A percentile compares a stretch with the other conserved stretches of the same genome.
Evolutionary conservation across 92 coral and sea anemone genomes (phyloP).

Genomic region (Zoanthus solanderi): DNA sequence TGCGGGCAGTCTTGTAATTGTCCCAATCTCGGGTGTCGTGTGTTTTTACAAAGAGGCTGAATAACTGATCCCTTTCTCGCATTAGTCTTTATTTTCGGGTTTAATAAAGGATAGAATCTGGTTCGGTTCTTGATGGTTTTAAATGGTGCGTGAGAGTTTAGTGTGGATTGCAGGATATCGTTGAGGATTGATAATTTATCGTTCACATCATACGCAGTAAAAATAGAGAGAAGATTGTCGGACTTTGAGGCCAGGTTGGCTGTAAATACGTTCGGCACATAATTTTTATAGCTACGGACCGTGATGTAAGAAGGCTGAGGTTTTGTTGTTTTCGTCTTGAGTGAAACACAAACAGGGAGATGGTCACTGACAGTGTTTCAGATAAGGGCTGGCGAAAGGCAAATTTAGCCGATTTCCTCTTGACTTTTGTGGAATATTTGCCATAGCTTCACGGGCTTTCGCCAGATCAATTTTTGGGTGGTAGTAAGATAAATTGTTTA

Average conservation of each 20-base stretch:
- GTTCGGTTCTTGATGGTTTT: slow-evolving; percentile 37
- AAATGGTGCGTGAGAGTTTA: slow-evolving; percentile 21
- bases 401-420: too few species aligned
- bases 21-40: not conserved
- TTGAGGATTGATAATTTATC: slow-evolving; percentile 31
- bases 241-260: slow-evolving; percentile 10
- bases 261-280: not conserved
- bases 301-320: too few species aligned
- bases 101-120: slow-evolving; percentile 30
- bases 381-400: not conserved
- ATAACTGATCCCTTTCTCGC: not conserved
- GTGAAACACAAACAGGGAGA: not conserved
- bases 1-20: not conserved
- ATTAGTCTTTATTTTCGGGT: slow-evolving; percentile 6
- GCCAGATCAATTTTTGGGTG: too few species aligned
- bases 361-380: not conserved
- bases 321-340: not conserved
- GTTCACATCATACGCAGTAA: not conserved
- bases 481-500: too few species aligned
- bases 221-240: slow-evolving; percentile 2
- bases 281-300: slow-evolving; percentile 1
- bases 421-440: too few species aligned
- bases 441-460: too few species aligned
- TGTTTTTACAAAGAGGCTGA: not conserved
- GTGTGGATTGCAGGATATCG: not conserved